Percentiles rank a stretch among this genome's conserved stretches.
Conservation (phyloP, 2,888 invertebrate genomes). For the Synergus laeviventris region DNA sequence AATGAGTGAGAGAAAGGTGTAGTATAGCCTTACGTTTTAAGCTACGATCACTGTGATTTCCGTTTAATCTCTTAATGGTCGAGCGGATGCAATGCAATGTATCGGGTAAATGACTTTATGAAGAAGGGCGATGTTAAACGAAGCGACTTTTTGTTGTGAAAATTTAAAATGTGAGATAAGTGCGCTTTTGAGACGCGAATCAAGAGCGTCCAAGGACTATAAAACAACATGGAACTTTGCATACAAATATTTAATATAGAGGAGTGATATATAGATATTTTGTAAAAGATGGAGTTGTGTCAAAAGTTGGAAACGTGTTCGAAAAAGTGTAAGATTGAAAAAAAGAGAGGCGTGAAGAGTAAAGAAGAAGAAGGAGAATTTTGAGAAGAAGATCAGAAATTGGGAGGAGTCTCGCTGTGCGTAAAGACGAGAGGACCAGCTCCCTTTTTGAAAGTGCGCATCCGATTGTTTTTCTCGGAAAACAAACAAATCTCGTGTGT, state of each 20-base stretch:
- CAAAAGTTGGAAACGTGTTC: conserved; percentile 33
- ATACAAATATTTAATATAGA: conserved; percentile 37
- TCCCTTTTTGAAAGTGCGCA: conserved; percentile 47
- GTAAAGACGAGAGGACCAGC: conserved; percentile 32
- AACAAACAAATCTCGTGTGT: conserved; percentile 61
- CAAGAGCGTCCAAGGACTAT: conserved; percentile 33
- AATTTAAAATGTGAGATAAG: neutral
- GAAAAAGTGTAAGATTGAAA: conserved; percentile 46
- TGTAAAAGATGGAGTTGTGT: conserved; percentile 37
- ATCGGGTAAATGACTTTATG: conserved; percentile 36
- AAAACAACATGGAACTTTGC: conserved; percentile 38
- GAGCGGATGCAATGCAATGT: conserved; percentile 32
- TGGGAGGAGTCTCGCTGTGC: neutral
- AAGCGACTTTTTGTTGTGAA: conserved; percentile 38
- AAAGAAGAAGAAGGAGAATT: neutral
- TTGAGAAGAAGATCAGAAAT: conserved; percentile 11
- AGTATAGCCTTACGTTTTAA: conserved; percentile 48
- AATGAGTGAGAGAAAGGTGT: neutral
- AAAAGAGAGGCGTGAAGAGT: conserved; percentile 40
- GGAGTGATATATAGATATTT: conserved; percentile 42
- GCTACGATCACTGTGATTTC: conserved; percentile 65
- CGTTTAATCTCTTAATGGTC: conserved; percentile 52
- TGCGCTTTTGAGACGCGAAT: conserved; percentile 32
- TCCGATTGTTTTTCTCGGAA: conserved; percentile 62
- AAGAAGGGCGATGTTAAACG: conserved; percentile 13